Evolutionary conservation across 92 coral and sea anemone genomes (phyloP), one percentile per base, ranked within the genome.

Genomic region (Bergia puertoricense): DNA sequence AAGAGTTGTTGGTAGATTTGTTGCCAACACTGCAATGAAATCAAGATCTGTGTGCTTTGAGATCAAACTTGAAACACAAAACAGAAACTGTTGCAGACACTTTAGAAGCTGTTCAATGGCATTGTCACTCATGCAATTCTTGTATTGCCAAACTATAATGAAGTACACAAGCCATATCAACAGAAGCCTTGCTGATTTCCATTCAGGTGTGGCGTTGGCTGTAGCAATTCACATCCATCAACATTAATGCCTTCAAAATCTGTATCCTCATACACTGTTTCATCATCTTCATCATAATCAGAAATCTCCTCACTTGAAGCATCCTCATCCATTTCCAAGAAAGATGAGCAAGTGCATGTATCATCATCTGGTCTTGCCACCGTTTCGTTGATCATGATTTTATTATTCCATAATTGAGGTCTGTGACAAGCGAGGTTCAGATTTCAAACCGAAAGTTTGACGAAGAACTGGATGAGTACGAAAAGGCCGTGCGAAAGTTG

Each of bases 131-230:
- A 91, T 43, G 77, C 82, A 83, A 67, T 76, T 68, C 79, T 76
- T 83, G 50, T 75, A 82, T 38, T 91, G 93, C 93, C 93, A 91
- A 0, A 88, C 86, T 51, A 91, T 62, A 48, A 88, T 74, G 73
- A 91, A 91, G 69, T 91, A 91, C 9, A 91, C 85, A 50, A 88
- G 48, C 93, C 93, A 91, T 0, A 77, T 89, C 77, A 89, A 1
- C 0, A 89, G 22, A 1, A 81, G 57, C 76, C 43, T 42, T 16
- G 76, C 57, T 88, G 87, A 83, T 54, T 51, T 68, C 62, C 77
- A 36, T 74, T 73, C 71, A 8, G 2, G 30, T 30, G 30, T 30
- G 30, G 30, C 0, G 30, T 30, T 30, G 30, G 30, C 30, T 30
- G 0, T 30, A 75, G 91, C 41, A 88, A 43, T 81, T 88, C 91